Percentiles rank a stretch among this genome's conserved stretches.
Conservation (phyloP, 1,140 invertebrate genomes). For the Plectrocnemia conspersa region DNA sequence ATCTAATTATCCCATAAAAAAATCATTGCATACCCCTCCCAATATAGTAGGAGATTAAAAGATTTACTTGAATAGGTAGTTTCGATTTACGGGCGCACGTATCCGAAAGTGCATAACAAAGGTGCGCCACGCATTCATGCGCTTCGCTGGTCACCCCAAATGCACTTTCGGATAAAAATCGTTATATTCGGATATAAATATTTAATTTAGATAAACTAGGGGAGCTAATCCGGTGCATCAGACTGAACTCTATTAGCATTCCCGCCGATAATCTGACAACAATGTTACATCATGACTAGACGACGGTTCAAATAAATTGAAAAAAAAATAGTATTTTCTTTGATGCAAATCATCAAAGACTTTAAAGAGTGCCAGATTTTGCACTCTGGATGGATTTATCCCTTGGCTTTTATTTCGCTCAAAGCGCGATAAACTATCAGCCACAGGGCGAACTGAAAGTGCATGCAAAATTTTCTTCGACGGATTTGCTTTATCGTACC, state of each 20-base stretch:
- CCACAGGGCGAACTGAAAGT: not conserved
- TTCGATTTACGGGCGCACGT: too few species aligned
- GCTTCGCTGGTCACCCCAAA: not conserved
- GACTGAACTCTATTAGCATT: constrained; percentile 12
- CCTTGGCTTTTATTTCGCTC: not conserved
- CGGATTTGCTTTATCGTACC: not conserved
- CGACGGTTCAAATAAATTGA: too few species aligned
- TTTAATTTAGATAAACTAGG: constrained; percentile 27
- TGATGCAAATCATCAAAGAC: constrained; percentile 23
- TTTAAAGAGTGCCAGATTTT: constrained; percentile 21
- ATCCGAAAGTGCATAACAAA: too few species aligned
- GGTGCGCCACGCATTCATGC: not conserved
- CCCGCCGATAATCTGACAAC: too few species aligned
- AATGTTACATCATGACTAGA: too few species aligned
- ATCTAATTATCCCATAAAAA: too few species aligned
- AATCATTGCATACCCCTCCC: too few species aligned
- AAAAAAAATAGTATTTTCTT: too few species aligned
- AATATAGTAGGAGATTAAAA: too few species aligned
- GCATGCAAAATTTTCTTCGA: constrained; percentile 6
- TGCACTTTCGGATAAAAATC: constrained; percentile 19
- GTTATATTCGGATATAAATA: constrained; percentile 31
- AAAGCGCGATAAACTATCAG: constrained; percentile 1
- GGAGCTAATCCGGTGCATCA: constrained; percentile 3
- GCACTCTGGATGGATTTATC: constrained; percentile 13
- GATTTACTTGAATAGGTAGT: too few species aligned